A percentile compares a stretch with the other conserved stretches of the same genome.
These are phyloP conservation scores for Eudemis profundana DNA, from an alignment of 2,888 invertebrate genomes.

Conservation along the genomic window DNA sequence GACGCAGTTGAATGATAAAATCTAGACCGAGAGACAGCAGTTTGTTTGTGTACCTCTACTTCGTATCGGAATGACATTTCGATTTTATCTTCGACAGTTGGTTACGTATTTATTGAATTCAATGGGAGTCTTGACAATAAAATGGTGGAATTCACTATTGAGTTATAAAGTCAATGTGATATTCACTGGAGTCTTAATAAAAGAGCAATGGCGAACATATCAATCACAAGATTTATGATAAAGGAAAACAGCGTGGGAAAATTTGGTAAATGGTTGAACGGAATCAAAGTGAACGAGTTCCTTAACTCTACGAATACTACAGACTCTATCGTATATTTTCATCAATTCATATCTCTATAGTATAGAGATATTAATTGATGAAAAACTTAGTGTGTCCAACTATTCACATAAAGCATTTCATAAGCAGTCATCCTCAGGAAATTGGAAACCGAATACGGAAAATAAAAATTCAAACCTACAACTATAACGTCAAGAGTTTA, in stretches of 20 bases:
- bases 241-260: conserved; percentile 24
- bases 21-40: conserved; percentile 5
- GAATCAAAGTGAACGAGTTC: neutral
- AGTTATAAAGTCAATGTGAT: neutral
- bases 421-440: no score
- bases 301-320: no score
- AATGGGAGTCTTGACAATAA: conserved; percentile 17
- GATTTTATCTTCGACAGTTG: conserved; percentile 21
- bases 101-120: conserved; percentile 29
- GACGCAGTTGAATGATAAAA: neutral
- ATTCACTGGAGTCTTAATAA: conserved; percentile 2
- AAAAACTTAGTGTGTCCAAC: no score
- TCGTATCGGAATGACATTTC: conserved; percentile 30
- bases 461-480: no score
- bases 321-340: no score
- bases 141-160: neutral
- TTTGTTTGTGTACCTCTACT: conserved; percentile 25
- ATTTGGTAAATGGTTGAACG: neutral
- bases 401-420: no score
- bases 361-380: no score
- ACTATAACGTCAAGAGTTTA: no score
- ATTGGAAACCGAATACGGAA: no score
- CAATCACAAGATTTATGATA: conserved; percentile 15
- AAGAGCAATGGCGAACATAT: conserved; percentile 7
- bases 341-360: no score